Base-by-base conservation (phyloP, 2,797 vertebrate genomes). In the Macrochelys suwanniensis region DNA sequence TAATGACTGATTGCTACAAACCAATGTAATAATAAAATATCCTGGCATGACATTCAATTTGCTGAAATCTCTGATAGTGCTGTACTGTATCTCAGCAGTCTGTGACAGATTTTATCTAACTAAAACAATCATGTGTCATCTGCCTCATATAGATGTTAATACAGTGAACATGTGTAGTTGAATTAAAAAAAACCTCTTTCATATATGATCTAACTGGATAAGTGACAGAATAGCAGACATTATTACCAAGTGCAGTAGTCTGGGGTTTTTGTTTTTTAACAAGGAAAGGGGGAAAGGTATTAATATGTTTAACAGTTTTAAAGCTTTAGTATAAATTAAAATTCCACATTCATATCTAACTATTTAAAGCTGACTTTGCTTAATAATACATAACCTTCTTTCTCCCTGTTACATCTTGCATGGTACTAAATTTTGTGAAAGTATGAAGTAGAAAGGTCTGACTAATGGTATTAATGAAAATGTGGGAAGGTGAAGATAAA, bases 31-130 rank as follows among this genome's bases (percentile, higher is more conserved):
- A 83, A 61, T 83, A 87, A 94, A 89, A 84, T 87, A 54, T 1
- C 19, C 47, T 91, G 86, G n/a, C 82, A 90, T 92, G 93, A 80
- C 86, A 81, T 2, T 77, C 23, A 83, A 42, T 86, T 82, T 82
- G 31, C 65, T 82, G 42, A 88, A 25, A 88, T 76, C n/a, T 71
- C 71, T 56, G 87, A 17, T 28, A 79, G 6, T 25, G 19, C 78
- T 85, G 4, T 85, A 1, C 65, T 82, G 37, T 56, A 37, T 84
- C 81, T n/a, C 76, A 71, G 6, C 71, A 15, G 49, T 93, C 83
- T 47, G 37, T 82, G 51, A 78, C 26, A 77, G 17, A 59, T 92
- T 84, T 89, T 49, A 1, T 80, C 92, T 92, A 76, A 42, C 11
- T 86, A 61, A 82, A 92, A 84, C 47, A 1, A 0, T 11, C 9